Conservation (phyloP, 2,113 vertebrate genomes). For the Paralichthys olivaceus region DNA sequence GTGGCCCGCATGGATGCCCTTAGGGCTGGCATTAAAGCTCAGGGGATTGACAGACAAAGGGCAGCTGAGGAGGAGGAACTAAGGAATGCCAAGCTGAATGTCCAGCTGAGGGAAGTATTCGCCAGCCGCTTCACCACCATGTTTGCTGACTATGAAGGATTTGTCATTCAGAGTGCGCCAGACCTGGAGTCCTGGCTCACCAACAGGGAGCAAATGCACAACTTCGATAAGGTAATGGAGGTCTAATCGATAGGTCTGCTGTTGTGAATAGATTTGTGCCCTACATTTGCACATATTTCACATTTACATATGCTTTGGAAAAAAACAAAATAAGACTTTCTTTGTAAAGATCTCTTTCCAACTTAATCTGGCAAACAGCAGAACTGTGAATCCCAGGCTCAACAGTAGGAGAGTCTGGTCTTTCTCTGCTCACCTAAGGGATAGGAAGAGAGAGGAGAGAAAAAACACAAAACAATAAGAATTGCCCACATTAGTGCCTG, state of each 20-base stretch:
- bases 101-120: conserved; percentile 92
- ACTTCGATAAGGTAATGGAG: conserved; percentile 92
- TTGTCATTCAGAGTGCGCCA: conserved; percentile 91
- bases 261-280: too few species aligned
- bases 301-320: too few species aligned
- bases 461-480: too few species aligned
- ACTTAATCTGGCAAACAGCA: background rate
- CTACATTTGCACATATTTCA: too few species aligned
- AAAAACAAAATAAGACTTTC: too few species aligned
- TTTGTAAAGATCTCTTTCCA: too few species aligned
- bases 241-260: background rate
- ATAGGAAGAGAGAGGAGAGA: too few species aligned
- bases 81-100: conserved; percentile 86
- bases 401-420: too few species aligned
- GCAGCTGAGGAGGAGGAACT: conserved; percentile 86
- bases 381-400: too few species aligned
- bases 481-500: too few species aligned
- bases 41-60: conserved; percentile 47
- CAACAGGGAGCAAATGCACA: conserved; percentile 94
- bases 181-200: conserved; percentile 93
- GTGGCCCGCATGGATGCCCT: conserved; percentile 85
- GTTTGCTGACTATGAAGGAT: conserved; percentile 92
- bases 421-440: too few species aligned
- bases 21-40: conserved; percentile 64
- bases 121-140: conserved; percentile 90